phyloP scores from a whole-genome alignment of 2,888 invertebrate species.

The Linnaemya tessellans region DNA sequence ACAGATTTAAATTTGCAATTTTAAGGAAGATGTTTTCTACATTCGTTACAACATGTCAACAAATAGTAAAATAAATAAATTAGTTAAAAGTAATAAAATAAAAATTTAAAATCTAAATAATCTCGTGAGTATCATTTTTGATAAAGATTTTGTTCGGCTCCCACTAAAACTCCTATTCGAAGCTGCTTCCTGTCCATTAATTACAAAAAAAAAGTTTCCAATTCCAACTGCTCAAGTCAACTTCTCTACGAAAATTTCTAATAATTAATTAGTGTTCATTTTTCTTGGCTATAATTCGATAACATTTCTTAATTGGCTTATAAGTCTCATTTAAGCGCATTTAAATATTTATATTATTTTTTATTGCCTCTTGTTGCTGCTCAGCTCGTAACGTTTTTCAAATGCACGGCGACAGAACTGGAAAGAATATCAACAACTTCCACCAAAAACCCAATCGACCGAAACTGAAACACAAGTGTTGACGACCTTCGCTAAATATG shows the following conservation, averaged over 20 bases:
- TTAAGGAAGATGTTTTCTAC: no score
- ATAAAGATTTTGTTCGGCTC: no score
- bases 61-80: background rate
- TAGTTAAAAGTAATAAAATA: background rate
- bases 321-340: slow-evolving; percentile 52
- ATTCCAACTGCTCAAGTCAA: slow-evolving; percentile 29
- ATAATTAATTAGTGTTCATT: slow-evolving; percentile 19
- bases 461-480: slow-evolving; percentile 60
- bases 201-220: background rate
- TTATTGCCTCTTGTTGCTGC: slow-evolving; percentile 1
- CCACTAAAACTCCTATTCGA: background rate
- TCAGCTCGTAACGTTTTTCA: slow-evolving; percentile 13
- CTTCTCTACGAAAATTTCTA: slow-evolving; percentile 15
- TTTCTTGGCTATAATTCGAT: slow-evolving; percentile 49
- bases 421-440: slow-evolving; percentile 4
- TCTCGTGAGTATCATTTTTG: background rate
- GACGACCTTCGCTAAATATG: slow-evolving; percentile 75
- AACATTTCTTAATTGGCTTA: slow-evolving; percentile 68
- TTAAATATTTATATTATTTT: slow-evolving; percentile 1
- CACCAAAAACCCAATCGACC: background rate
- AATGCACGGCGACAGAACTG: slow-evolving; percentile 53
- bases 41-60: no score
- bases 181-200: slow-evolving; percentile 15
- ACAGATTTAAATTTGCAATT: no score
- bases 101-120: background rate